Evolutionary conservation across 2,797 vertebrate genomes (phyloP), one percentile per base, ranked within the genome.

Genomic region (Dryobates pubescens): DNA sequence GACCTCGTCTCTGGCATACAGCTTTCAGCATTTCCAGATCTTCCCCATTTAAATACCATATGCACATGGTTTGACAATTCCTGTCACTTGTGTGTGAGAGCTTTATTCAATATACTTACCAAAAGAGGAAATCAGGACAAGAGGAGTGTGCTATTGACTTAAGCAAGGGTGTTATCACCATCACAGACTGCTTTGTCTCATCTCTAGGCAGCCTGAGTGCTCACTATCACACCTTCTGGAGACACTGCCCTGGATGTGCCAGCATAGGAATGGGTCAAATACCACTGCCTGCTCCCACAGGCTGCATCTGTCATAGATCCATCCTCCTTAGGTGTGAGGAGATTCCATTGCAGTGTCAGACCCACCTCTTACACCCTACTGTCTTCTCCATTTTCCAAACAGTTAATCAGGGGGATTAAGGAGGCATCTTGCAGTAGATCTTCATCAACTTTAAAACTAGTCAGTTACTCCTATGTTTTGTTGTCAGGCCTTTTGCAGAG

Each of bases 281-380:
- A 2, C 22, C 0, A 0, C 20, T 3, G 1, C 32, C 82, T 47
- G 74, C 47, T 75, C 65, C n/a, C 8, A 1, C 6, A 16, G 17
- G 10, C 27, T 65, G 59, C 22, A 47, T 75, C 62, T 85, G 86
- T 32, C 49, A 17, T 71, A 67, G 38, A n/a, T 75, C 13, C 74
- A 19, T 47, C 59, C 78, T 23, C 29, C 30, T 71, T 29, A 23
- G 34, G 36, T 12, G 45, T 63, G 57, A 91, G 68, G 38, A 78
- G 15, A 32, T 18, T 51, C 79, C 1, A 1, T 54, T 53, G 14
- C 30, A 71, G 61, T 11, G 53, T 57, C 79, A 59, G 27, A 72
- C 49, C 34, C 36, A 69, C 26, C 58, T 92, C 63, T 32, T 76
- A 64, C 36, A 71, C 16, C 41, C 83, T 49, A 65, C n/a, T 56